phyloP scores from a whole-genome alignment of 1,140 invertebrate genomes.

The Drosophila pandora region DNA sequence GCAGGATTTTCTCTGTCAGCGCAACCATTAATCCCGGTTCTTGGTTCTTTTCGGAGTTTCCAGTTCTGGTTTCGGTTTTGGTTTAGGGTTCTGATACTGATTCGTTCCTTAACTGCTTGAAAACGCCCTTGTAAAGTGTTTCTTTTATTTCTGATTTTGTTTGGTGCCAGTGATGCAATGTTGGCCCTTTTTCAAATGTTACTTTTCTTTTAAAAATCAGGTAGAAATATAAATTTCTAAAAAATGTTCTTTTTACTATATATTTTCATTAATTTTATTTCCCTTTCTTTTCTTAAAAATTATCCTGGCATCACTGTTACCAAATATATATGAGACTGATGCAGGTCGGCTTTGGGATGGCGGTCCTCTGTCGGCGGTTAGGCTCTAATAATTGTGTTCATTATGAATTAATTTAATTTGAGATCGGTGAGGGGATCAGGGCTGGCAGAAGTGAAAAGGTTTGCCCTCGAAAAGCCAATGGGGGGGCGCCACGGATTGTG shows the following conservation, averaged over 20 bases:
- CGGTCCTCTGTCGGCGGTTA: slow-evolving; percentile 32
- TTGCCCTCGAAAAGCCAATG: slow-evolving; percentile 71
- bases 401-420: slow-evolving; percentile 80
- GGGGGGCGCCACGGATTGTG: slow-evolving; percentile 79
- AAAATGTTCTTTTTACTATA: neutral
- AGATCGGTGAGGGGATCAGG: slow-evolving; percentile 32
- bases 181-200: neutral
- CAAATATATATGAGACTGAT: slow-evolving; percentile 17
- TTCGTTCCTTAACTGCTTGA: slow-evolving; percentile 58
- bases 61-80: slow-evolving; percentile 30
- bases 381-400: slow-evolving; percentile 77
- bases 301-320: slow-evolving; percentile 37
- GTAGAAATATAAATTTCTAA: neutral
- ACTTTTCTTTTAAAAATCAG: neutral
- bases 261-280: neutral
- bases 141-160: slow-evolving; percentile 18
- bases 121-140: slow-evolving; percentile 67
- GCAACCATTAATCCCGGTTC: slow-evolving; percentile 64
- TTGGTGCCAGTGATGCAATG: slow-evolving; percentile 31
- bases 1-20: slow-evolving; percentile 80
- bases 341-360: slow-evolving; percentile 17
- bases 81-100: slow-evolving; percentile 17
- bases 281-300: neutral
- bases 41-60: slow-evolving; percentile 6
- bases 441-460: slow-evolving; percentile 61